These are phyloP conservation scores for Ophiothrix spiculata DNA, from an alignment of 35 echinoderm and acorn worm genomes.

Conservation along the genomic window DNA sequence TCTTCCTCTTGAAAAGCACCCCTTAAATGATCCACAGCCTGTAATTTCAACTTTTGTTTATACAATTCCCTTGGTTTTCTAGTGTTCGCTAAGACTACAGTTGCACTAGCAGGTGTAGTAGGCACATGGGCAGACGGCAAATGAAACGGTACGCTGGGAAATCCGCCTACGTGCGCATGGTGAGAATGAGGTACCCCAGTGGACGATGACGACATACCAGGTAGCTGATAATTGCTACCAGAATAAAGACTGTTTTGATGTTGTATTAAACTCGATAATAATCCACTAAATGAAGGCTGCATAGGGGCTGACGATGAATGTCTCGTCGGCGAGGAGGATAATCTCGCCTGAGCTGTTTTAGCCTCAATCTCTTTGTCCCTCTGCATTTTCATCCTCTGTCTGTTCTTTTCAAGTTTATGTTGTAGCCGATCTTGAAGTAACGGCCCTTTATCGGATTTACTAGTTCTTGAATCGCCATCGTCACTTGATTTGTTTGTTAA, in stretches of 20 bases:
- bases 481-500: background rate
- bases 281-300: constrained; percentile 13
- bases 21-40: constrained; percentile 69
- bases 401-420: constrained; percentile 74
- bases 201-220: background rate
- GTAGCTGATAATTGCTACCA: constrained; percentile 9
- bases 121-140: constrained; percentile 33
- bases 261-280: constrained; percentile 24
- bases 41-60: constrained; percentile 37
- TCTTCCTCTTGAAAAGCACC: constrained; percentile 62
- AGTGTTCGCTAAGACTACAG: constrained; percentile 47
- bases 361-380: constrained; percentile 67
- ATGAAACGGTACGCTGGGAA: constrained; percentile 38
- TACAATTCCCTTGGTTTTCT: constrained; percentile 59
- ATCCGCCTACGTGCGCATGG: background rate
- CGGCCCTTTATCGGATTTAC: constrained; percentile 13
- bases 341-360: constrained; percentile 6
- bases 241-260: constrained; percentile 6
- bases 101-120: constrained; percentile 32
- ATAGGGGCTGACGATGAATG: background rate
- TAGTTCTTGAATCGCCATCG: constrained; percentile 8
- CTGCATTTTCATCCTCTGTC: constrained; percentile 50
- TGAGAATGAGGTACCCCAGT: constrained; percentile 6
- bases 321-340: background rate
- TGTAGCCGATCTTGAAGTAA: constrained; percentile 55